Conservation (phyloP, 2,113 vertebrate species). For the Heterocephalus glaber region DNA sequence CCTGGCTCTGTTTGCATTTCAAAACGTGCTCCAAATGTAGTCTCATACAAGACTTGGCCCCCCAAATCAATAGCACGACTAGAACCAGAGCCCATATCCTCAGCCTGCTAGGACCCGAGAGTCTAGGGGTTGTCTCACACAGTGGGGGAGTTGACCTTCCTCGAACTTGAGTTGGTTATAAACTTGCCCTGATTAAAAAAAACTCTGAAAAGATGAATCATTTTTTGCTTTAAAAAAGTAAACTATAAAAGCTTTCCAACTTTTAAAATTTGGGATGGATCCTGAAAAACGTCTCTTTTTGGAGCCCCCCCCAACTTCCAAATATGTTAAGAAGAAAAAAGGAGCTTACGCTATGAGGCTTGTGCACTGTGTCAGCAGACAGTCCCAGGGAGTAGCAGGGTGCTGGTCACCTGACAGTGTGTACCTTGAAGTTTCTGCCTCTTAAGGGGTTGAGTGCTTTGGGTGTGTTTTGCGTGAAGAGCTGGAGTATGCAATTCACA, state of each 20-base stretch:
- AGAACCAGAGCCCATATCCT: not conserved
- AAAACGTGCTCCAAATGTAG: not conserved
- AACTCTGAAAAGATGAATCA: not conserved
- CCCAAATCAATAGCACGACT: not conserved
- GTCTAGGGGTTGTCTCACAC: not conserved
- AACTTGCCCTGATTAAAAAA: not conserved
- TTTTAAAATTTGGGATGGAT: not conserved
- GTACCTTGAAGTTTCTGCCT: not conserved
- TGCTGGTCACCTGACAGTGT: not conserved
- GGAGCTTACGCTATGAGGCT: not conserved
- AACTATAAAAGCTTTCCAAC: not conserved
- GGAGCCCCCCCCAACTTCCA: not conserved
- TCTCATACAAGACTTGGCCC: not conserved
- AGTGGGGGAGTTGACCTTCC: not conserved
- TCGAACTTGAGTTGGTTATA: not conserved
- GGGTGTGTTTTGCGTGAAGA: not conserved
- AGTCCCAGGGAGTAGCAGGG: not conserved
- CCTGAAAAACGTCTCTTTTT: not conserved
- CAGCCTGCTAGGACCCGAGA: not conserved
- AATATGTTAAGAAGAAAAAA: not conserved
- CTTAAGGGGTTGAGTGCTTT: not conserved
- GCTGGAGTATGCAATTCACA: not conserved
- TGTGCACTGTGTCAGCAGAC: not conserved
- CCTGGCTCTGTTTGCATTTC: not conserved
- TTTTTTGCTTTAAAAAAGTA: not conserved